These are phyloP conservation scores for Nothocercus nigrocapillus DNA, from an alignment of 2,113 vertebrate species.

Conservation along the genomic window DNA sequence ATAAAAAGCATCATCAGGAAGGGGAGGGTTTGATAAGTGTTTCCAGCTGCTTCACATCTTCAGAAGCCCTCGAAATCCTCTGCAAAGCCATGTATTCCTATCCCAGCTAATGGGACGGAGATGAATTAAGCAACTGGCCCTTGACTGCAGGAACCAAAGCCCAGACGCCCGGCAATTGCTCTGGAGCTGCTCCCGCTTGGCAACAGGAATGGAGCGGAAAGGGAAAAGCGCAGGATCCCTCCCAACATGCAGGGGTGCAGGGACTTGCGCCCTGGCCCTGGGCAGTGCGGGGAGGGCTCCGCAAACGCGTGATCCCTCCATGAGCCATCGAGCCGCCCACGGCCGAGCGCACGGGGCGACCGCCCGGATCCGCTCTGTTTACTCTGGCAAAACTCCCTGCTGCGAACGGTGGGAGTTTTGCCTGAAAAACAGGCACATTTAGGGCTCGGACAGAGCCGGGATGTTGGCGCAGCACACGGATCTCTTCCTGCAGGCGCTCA, in stretches of 20 bases:
- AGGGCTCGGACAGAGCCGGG: not conserved
- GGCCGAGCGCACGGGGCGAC: accelerated
- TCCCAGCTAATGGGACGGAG: not conserved
- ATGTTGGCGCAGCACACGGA: not conserved
- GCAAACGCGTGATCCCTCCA: not conserved
- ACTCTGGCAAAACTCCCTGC: not conserved
- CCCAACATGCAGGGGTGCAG: not conserved
- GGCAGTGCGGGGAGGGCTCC: not conserved
- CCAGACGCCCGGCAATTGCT: accelerated
- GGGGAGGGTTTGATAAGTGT: not conserved
- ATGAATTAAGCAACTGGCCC: not conserved
- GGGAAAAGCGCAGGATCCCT: not conserved
- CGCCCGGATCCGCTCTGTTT: not conserved
- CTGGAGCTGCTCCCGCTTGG: not conserved
- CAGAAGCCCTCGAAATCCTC: not conserved
- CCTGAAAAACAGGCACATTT: not conserved
- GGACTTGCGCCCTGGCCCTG: accelerated
- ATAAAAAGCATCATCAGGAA: not conserved
- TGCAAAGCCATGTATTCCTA: not conserved
- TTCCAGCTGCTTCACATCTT: accelerated
- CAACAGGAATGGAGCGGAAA: not conserved
- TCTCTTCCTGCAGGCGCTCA: not conserved
- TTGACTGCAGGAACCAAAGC: not conserved
- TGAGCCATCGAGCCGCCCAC: not conserved
- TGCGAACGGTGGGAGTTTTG: not conserved